Conservation (phyloP, 1,140 invertebrate species). For the Leptopilina boulardi region DNA sequence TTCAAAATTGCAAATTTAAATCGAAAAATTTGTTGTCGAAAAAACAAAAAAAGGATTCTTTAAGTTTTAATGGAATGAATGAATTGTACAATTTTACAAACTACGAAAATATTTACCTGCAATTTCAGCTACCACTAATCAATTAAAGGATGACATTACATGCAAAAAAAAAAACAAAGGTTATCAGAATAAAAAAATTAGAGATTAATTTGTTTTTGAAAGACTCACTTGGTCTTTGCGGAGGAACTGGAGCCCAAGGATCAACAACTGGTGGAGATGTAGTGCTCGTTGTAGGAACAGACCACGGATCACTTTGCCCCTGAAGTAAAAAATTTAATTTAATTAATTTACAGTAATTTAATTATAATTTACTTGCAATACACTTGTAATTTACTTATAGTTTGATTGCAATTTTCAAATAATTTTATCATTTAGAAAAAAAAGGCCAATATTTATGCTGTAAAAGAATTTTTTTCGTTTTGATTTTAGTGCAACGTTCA, state of each 20-base stretch:
- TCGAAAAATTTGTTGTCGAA: too few species aligned
- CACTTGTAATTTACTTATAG: not conserved
- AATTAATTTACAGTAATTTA: slow-evolving; percentile 25
- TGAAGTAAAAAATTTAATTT: slow-evolving; percentile 47
- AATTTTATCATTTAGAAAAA: too few species aligned
- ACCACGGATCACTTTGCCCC: slow-evolving; percentile 79
- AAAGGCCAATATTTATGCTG: too few species aligned
- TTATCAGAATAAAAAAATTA: slow-evolving; percentile 9
- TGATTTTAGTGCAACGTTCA: not conserved
- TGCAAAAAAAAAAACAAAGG: slow-evolving; percentile 50
- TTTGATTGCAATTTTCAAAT: too few species aligned
- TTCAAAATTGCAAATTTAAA: slow-evolving; percentile 30
- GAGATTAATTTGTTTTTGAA: not conserved
- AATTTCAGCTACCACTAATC: slow-evolving; percentile 57
- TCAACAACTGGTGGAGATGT: slow-evolving; percentile 73
- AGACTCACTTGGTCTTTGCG: slow-evolving; percentile 65
- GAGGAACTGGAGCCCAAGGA: slow-evolving; percentile 78
- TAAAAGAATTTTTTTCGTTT: slow-evolving; percentile 9
- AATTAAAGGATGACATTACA: slow-evolving; percentile 44
- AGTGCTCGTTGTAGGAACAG: slow-evolving; percentile 66
- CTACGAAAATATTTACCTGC: slow-evolving; percentile 51
- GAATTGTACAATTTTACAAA: not conserved
- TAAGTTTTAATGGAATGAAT: slow-evolving; percentile 40
- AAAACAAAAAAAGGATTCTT: slow-evolving; percentile 34
- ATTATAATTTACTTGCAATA: not conserved